Evolutionary conservation across 2,888 invertebrate species (phyloP).

Genomic region (Icerya purchasi): DNA sequence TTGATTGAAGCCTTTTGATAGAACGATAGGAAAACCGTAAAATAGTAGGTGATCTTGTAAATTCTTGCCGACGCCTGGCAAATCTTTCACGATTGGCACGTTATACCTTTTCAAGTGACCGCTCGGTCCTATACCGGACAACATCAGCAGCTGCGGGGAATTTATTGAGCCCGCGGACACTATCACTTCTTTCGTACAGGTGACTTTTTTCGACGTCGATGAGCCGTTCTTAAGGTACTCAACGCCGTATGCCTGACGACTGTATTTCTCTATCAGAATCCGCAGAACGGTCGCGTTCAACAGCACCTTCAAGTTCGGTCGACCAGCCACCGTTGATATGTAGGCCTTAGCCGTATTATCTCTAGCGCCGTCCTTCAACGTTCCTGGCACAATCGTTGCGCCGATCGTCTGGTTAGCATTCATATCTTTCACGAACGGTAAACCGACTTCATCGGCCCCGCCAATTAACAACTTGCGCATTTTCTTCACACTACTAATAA

Average conservation of each 20-base stretch:
- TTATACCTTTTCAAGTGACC: conserved; percentile 28
- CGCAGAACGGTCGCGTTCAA: conserved; percentile 50
- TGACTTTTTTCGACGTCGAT: neutral
- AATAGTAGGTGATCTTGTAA: conserved; percentile 31
- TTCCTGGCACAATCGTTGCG: conserved; percentile 68
- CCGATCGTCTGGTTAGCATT: conserved; percentile 72
- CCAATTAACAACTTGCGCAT: conserved; percentile 24
- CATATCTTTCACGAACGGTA: conserved; percentile 53
- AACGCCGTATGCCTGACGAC: conserved; percentile 59
- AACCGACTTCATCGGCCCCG: conserved; percentile 62
- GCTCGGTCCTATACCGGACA: conserved; percentile 39
- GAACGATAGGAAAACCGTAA: conserved; percentile 22
- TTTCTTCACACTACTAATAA: neutral
- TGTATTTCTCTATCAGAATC: conserved; percentile 34
- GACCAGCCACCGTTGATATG: conserved; percentile 48
- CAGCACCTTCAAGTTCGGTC: conserved; percentile 51
- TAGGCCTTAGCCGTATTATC: conserved; percentile 79
- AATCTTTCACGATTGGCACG: conserved; percentile 27
- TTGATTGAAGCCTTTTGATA: conserved; percentile 13
- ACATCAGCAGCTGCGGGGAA: conserved; percentile 44
- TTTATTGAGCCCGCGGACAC: conserved; percentile 41
- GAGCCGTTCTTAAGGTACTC: conserved; percentile 27
- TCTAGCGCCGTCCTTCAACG: conserved; percentile 25
- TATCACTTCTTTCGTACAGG: conserved; percentile 32
- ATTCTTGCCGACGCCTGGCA: conserved; percentile 33